Evolutionary conservation across 2,113 vertebrate species (phyloP), one percentile per base, ranked within the genome.

Genomic region (Corythoichthys haematopterus): DNA sequence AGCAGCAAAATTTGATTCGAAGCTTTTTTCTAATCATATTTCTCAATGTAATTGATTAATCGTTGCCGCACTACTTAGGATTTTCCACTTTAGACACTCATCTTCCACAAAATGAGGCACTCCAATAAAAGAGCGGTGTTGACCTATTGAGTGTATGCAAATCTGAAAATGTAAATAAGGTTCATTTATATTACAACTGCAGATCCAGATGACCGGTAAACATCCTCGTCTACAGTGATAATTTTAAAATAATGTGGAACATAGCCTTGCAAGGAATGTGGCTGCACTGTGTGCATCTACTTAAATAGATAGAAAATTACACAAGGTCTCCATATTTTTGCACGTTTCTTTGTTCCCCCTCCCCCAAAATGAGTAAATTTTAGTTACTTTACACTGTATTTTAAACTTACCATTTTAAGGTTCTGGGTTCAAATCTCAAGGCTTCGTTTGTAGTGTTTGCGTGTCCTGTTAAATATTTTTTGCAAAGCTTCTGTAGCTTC

Each of bases 191-290:
- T 28, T 36, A 36, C 28, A 16, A 33, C 33, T 57, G 5, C 33
- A 8, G 13, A 13, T 3, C 14, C 6, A 14, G 14, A 36, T 57
- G 12, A 4, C 2, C 4, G 33, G 28, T 56, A 20, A 33, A 12
- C 33, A 36, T 36, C 55, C 61, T 46, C 55, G 20, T 28, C 20
- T 28, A 28, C 20, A 28, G 59, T 56, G 52, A 66, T 40, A n/a
- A 68, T 46, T 63, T 59, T 70, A 68, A 71, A 71, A 65, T 28
- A 61, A 11, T 69, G 20, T 28, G 20, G 20, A 28, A 28, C 20
- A 28, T 28, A 28, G 68, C 43, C 70, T 71, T 71, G 68, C 76
- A 74, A 46, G 43, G 46, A 76, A 56, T 78, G 76, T 69, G 80
- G 62, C 80, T 81, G 76, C 16, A 9, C 37, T 66, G 28, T 10